Evolutionary conservation across 2,888 invertebrate species (phyloP).

Genomic region (Pasiphila rectangulata): DNA sequence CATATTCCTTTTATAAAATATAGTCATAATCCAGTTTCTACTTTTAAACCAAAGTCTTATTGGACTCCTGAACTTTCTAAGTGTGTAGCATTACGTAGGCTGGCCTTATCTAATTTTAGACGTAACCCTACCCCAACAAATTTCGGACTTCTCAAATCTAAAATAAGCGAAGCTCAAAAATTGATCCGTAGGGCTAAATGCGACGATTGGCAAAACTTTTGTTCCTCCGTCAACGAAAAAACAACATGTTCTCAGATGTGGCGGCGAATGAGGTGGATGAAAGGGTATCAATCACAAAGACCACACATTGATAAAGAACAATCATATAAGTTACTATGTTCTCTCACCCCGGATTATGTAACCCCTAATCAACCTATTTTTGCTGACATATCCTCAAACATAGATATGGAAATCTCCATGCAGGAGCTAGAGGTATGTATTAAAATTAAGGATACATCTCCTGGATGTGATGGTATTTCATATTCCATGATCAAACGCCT

Average conservation of each 20-base stretch:
- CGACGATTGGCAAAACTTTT: background rate
- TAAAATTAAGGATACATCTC: constrained; percentile 16
- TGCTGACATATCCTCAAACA: background rate
- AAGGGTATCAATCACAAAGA: background rate
- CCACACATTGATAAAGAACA: background rate
- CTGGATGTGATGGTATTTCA: constrained; percentile 19
- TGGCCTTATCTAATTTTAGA: background rate
- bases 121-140: background rate
- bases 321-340: background rate
- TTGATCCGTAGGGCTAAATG: background rate
- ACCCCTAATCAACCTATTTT: background rate
- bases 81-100: background rate
- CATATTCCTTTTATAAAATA: background rate
- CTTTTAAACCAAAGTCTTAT: background rate
- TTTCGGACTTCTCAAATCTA: background rate
- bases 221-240: background rate
- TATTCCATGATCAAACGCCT: constrained; percentile 12
- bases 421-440: constrained; percentile 18
- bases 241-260: background rate
- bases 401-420: constrained; percentile 7
- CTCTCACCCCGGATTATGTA: background rate
- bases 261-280: background rate
- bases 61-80: background rate
- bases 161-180: background rate
- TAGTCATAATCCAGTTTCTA: background rate